Conservation (phyloP, 2,888 invertebrate genomes). For the Melolontha melolontha region DNA sequence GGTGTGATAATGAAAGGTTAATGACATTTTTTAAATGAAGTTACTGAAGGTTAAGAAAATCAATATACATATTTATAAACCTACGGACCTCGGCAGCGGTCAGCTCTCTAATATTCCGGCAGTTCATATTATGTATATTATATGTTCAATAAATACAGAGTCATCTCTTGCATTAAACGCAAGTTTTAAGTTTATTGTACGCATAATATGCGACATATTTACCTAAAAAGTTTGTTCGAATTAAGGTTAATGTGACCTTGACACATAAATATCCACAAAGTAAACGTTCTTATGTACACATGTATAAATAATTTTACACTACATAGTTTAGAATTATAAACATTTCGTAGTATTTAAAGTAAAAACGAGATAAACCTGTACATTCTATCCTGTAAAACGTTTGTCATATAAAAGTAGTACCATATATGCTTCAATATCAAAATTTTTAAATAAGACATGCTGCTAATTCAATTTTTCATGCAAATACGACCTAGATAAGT, state of each 20-base stretch:
- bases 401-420: no score
- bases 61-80: slow-evolving; percentile 33
- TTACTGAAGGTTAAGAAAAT: slow-evolving; percentile 30
- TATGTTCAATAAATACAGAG: slow-evolving; percentile 12
- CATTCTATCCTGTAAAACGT: no score
- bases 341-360: neutral
- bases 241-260: slow-evolving; percentile 33
- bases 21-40: slow-evolving; percentile 25
- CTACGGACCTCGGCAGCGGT: slow-evolving; percentile 1
- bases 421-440: no score
- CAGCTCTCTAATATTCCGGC: slow-evolving; percentile 11
- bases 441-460: no score
- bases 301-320: slow-evolving; percentile 16
- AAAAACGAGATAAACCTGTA: no score
- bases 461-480: no score
- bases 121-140: slow-evolving; percentile 3
- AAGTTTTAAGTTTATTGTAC: slow-evolving; percentile 3
- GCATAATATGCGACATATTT: slow-evolving; percentile 2
- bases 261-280: slow-evolving; percentile 19
- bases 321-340: slow-evolving; percentile 9
- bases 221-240: slow-evolving; percentile 25
- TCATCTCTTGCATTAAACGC: slow-evolving; percentile 8
- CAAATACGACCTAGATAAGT: no score
- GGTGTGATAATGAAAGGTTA: slow-evolving; percentile 18
- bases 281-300: slow-evolving; percentile 17